phyloP scores from a whole-genome alignment of 2,888 invertebrate genomes.

The Physocephala rufipes region DNA sequence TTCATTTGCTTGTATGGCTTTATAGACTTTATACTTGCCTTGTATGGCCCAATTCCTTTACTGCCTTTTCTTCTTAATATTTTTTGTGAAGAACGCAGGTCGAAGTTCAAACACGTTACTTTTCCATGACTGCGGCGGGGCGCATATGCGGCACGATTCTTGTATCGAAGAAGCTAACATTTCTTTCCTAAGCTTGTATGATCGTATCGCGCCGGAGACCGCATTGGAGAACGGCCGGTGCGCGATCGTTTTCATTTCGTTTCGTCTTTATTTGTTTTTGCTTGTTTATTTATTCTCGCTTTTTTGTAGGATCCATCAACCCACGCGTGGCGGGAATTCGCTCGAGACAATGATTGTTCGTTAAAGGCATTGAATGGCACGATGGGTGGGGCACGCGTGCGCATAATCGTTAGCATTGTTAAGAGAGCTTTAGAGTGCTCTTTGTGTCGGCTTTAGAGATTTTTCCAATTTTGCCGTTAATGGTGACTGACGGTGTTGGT shows the following conservation, averaged over 20 bases:
- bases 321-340: conserved; percentile 48
- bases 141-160: background rate
- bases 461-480: too few species aligned
- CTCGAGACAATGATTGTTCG: conserved; percentile 20
- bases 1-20: conserved; percentile 8
- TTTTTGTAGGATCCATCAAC: conserved; percentile 42
- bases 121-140: too few species aligned
- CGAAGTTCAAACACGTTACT: conserved; percentile 32
- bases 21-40: too few species aligned
- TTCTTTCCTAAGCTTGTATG: conserved; percentile 7
- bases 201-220: background rate
- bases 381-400: conserved; percentile 11
- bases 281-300: too few species aligned
- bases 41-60: background rate
- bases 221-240: background rate
- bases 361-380: conserved; percentile 16
- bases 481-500: background rate
- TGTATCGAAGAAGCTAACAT: background rate
- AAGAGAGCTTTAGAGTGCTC: background rate
- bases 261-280: conserved; percentile 37
- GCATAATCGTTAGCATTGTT: conserved; percentile 28
- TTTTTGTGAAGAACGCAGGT: conserved; percentile 11
- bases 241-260: background rate
- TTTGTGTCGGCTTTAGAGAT: conserved; percentile 13
- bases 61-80: background rate